Percentiles rank a stretch among this genome's conserved stretches.
Evolutionary conservation across 2,113 vertebrate species (phyloP).

Genomic region (Andinoacara biseriatus): DNA sequence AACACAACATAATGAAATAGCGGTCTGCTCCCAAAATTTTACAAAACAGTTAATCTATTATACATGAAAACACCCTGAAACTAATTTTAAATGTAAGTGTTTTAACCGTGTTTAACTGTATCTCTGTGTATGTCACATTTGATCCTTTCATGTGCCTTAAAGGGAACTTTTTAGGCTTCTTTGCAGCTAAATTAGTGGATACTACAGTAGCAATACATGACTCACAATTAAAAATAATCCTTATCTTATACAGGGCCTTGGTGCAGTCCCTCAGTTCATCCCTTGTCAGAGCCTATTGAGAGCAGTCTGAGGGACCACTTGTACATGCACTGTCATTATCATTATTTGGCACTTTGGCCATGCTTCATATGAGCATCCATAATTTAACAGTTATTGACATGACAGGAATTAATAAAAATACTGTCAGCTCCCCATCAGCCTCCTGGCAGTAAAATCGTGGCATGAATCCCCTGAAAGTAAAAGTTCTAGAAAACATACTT

Average conservation of each 20-base stretch:
- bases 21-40: not conserved
- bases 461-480: too few relatives aligned
- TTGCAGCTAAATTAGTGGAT: not conserved
- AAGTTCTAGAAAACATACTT: too few relatives aligned
- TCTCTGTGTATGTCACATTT: not conserved
- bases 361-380: too few relatives aligned
- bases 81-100: not conserved
- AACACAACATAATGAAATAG: not conserved
- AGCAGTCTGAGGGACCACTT: not conserved
- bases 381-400: too few relatives aligned
- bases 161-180: not conserved
- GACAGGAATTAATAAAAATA: too few relatives aligned
- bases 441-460: too few relatives aligned
- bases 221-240: not conserved
- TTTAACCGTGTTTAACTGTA: not conserved
- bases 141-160: not conserved
- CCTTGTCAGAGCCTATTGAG: not conserved
- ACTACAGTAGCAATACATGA: not conserved
- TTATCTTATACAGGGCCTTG: not conserved
- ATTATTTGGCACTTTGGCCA: not conserved
- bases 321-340: not conserved
- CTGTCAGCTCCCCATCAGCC: too few relatives aligned
- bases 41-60: not conserved
- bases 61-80: not conserved
- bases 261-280: not conserved